These are phyloP conservation scores for Pycnomerus fuliginosus DNA, from an alignment of 2,888 invertebrate species.

Conservation along the genomic window DNA sequence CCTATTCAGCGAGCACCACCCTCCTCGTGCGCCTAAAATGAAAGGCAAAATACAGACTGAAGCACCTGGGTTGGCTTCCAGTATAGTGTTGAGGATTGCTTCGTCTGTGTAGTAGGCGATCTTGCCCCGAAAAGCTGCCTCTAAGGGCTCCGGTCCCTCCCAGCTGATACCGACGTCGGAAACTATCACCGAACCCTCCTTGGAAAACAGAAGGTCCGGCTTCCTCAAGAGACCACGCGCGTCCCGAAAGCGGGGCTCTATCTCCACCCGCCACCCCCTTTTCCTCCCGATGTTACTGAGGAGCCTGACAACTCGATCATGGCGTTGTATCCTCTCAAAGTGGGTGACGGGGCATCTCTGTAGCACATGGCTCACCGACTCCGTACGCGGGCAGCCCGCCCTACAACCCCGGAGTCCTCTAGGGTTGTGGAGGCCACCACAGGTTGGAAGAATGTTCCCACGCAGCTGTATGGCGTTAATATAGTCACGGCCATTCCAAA, in stretches of 20 bases:
- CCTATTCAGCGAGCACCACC: background rate
- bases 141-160: background rate
- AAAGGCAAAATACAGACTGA: background rate
- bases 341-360: slow-evolving; percentile 30
- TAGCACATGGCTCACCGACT: slow-evolving; percentile 31
- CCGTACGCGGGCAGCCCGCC: slow-evolving; percentile 26
- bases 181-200: slow-evolving; percentile 5
- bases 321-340: slow-evolving; percentile 17
- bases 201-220: slow-evolving; percentile 18
- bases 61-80: background rate
- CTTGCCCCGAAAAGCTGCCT: too few species aligned
- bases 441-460: slow-evolving; percentile 28
- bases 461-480: slow-evolving; percentile 30
- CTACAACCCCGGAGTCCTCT: slow-evolving; percentile 22
- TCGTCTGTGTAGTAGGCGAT: background rate
- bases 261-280: slow-evolving; percentile 13
- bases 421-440: slow-evolving; percentile 26
- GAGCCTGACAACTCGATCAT: slow-evolving; percentile 21
- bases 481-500: slow-evolving; percentile 34
- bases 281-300: background rate
- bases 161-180: slow-evolving; percentile 17
- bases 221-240: slow-evolving; percentile 15
- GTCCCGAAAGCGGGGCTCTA: slow-evolving; percentile 14
- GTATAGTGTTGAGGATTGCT: background rate
- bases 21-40: slow-evolving; percentile 1